Evolutionary conservation across 2,888 invertebrate genomes (phyloP), one percentile per base, ranked within the genome.

Genomic region (Sarcophaga caerulescens): DNA sequence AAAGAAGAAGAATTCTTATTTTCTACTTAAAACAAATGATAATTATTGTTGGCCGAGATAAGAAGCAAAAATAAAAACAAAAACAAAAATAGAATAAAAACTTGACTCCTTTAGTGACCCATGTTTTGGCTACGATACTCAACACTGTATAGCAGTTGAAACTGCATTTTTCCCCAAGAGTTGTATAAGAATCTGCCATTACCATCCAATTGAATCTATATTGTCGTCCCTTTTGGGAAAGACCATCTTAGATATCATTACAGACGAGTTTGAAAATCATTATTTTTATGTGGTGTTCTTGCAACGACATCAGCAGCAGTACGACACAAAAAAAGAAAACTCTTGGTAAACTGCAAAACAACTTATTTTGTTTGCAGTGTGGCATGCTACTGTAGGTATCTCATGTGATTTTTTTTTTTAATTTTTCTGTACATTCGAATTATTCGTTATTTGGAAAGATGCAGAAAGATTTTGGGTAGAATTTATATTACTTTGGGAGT

Each of bases 191-290:
- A 35, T 35, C 35, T 35, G 35, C 35, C 6, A 45, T n/a, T 47
- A 62, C 47, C 44, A 60, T 66, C 5, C 52, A 73, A 78, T 68
- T 78, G 47, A 68, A 71, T 59, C 45, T 59, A 44, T 76, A 65
- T 68, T 52, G 5, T 52, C 75, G 19, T 59, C 23, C 52, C 60
- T 45, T 52, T 82, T 25, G 19, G 59, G 74, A 12, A 63, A 81
- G 84, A 84, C 84, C 81, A 87, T 81, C 84, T 81, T 44, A 82
- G 75, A 75, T 82, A 75, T 82, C 79, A 76, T 74, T 79, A 80
- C 21, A 63, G 74, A 69, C 62, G 52, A 74, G 57, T 45, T 83
- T 52, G 52, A 52, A 52, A 52, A 52, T 70, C 17, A 45, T 81
- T 81, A 10, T 44, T 68, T n/a, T 60, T 59, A 14, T 52, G 3